Evolutionary conservation across 2,888 invertebrate genomes (phyloP), one percentile per base, ranked within the genome.

Genomic region (Plemyria rubiginata): DNA sequence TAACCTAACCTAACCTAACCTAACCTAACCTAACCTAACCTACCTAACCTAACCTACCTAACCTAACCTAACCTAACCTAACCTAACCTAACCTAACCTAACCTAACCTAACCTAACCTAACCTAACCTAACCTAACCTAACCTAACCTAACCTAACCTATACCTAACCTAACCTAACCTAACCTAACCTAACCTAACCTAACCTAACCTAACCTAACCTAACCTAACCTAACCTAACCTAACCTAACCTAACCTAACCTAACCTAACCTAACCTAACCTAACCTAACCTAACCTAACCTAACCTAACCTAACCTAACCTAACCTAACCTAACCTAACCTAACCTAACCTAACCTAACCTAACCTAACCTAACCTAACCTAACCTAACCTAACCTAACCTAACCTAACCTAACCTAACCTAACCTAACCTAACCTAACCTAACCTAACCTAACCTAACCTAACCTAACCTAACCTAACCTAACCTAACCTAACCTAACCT

Each of bases 171-270:
- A 55, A 58, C 66, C 58, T 59, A 63, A 4, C n/a, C 67, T 56
- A 54, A 62, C 56, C 58, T 54, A 62, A 66, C 60, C 60, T 59
- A 53, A 68, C 63, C 68, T 65, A 63, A 63, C 63, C 65, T 61
- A 63, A 66, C 62, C 68, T 65, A 65, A 65, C 62, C 65, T 60
- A 60, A 65, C 62, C 67, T 63, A 63, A n/a, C n/a, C 67, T 62
- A 65, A 68, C 65, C 68, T 59, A 65, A 65, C 63, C 68, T 63
- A 65, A 68, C 65, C 68, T 65, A 63, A 68, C 65, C 65, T 65
- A 65, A 65, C 63, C 65, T 61, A 63, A 65, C 63, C 68, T 65
- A 65, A 65, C 49, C 63, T 59, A 59, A 63, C 59, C 63, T 54
- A 54, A 63, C 65, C 68, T 63, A 65, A 65, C 65, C 62, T 60